These are phyloP conservation scores for Ylistrum balloti DNA, from an alignment of 1,140 invertebrate species.

Conservation along the genomic window DNA sequence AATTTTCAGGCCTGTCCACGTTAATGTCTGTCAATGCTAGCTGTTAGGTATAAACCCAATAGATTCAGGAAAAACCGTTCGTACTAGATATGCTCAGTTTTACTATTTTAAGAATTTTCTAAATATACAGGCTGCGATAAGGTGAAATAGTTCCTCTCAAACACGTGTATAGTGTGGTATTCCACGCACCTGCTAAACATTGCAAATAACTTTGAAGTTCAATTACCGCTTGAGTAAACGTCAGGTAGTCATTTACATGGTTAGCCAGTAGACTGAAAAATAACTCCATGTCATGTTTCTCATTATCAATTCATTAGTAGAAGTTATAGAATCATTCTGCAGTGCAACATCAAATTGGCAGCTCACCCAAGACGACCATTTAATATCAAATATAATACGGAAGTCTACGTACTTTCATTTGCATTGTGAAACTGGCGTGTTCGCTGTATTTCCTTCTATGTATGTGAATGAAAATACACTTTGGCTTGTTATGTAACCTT, in stretches of 20 bases:
- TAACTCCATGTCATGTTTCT: neutral
- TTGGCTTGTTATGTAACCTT: too few species aligned
- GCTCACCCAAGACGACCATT: neutral
- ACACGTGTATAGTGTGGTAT: neutral
- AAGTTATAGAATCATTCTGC: neutral
- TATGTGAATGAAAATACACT: too few species aligned
- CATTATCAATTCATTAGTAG: neutral
- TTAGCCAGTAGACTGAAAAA: neutral
- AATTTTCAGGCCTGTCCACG: neutral
- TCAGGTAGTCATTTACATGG: neutral
- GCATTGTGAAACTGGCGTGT: too few species aligned
- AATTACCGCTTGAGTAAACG: neutral
- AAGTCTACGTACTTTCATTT: neutral
- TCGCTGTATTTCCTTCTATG: too few species aligned
- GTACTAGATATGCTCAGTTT: neutral
- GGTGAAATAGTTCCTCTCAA: neutral
- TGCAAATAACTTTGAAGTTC: neutral
- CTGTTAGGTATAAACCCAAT: neutral
- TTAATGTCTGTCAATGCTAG: slow-evolving; percentile 7
- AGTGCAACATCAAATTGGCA: neutral
- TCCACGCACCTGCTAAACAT: neutral
- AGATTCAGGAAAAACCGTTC: neutral
- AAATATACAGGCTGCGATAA: neutral
- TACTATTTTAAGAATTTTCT: neutral
- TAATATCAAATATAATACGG: neutral